phyloP scores from a whole-genome alignment of 2,113 vertebrate genomes.

The Notothenia coriiceps region DNA sequence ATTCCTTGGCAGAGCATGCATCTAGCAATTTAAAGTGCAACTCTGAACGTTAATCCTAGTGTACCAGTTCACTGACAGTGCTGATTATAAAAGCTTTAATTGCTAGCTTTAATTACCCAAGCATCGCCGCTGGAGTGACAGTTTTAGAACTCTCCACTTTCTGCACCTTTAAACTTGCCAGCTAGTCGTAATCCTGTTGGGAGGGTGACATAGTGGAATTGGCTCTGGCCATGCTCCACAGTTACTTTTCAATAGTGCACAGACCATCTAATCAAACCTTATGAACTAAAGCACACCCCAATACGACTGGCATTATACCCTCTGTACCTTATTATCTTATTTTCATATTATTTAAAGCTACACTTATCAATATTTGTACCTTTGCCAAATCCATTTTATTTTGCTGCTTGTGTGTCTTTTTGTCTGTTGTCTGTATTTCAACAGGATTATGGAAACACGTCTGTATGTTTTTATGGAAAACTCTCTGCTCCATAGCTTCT shows the following conservation, averaged over 20 bases:
- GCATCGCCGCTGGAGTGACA: conserved; percentile 66
- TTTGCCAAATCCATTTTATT: background rate
- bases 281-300: conserved; percentile 49
- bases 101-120: conserved; percentile 75
- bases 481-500: no score
- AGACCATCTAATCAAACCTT: conserved; percentile 67
- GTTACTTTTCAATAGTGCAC: conserved; percentile 63
- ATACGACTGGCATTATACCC: conserved; percentile 26
- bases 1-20: conserved; percentile 53
- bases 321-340: background rate
- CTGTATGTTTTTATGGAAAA: no score
- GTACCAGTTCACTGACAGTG: conserved; percentile 71
- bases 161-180: conserved; percentile 68
- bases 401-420: no score
- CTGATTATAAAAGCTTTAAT: conserved; percentile 82
- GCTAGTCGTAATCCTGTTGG: conserved; percentile 67
- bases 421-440: no score
- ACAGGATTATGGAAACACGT: no score
- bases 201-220: conserved; percentile 65
- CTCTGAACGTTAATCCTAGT: conserved; percentile 71
- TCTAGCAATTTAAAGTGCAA: conserved; percentile 65
- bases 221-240: conserved; percentile 47
- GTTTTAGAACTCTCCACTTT: conserved; percentile 72
- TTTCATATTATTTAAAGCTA: no score
- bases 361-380: no score